Percentiles rank a stretch among this genome's conserved stretches.
Evolutionary conservation across 1,140 invertebrate genomes (phyloP).

Genomic region (Pissodes strobi): DNA sequence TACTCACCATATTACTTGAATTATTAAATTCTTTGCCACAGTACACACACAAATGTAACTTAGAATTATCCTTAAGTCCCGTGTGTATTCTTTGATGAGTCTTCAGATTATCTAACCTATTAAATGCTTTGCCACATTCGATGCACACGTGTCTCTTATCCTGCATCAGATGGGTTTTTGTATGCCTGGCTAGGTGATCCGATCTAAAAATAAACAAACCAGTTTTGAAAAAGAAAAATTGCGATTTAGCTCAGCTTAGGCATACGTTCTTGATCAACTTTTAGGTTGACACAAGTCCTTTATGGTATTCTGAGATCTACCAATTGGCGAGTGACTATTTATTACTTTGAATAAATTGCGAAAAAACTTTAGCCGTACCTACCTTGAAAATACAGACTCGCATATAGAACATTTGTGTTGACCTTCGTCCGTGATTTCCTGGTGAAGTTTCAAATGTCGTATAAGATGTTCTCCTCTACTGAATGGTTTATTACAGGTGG

Average conservation of each 20-base stretch:
- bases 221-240: too few species aligned
- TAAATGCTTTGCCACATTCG: conserved; percentile 59
- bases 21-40: conserved; percentile 59
- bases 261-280: too few species aligned
- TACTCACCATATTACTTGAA: conserved; percentile 53
- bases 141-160: conserved; percentile 57
- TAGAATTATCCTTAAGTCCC: conserved; percentile 55
- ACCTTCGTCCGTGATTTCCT: conserved; percentile 40
- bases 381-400: conserved; percentile 49
- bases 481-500: conserved; percentile 60
- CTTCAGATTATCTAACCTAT: conserved; percentile 55
- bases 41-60: conserved; percentile 56
- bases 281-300: too few species aligned
- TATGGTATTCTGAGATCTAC: too few species aligned
- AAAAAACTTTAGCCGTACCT: too few species aligned
- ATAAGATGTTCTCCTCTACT: conserved; percentile 54
- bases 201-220: conserved; percentile 45
- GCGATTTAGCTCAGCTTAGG: too few species aligned
- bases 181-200: conserved; percentile 52
- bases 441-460: conserved; percentile 57
- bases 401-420: conserved; percentile 53
- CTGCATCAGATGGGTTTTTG: conserved; percentile 52
- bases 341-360: too few species aligned
- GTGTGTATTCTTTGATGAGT: conserved; percentile 57
- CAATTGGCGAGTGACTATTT: too few species aligned